These are phyloP conservation scores for Serranus cabrilla DNA, from an alignment of 2,797 vertebrate genomes.

Conservation along the genomic window DNA sequence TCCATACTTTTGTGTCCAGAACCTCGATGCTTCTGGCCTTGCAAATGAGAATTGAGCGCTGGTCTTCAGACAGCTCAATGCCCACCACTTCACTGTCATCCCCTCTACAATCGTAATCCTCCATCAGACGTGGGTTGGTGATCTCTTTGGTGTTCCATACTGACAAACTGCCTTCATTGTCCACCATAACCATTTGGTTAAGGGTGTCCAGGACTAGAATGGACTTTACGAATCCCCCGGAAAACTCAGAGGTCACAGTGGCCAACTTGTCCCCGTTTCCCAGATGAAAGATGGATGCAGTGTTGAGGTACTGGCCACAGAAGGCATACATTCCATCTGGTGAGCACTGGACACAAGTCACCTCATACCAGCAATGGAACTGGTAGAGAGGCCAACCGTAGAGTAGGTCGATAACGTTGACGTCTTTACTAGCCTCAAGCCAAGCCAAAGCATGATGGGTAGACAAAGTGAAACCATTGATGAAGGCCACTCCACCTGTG, in stretches of 20 bases:
- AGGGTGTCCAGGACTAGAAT: conserved; percentile 95
- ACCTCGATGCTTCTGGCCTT: conserved; percentile 97
- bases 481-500: conserved; percentile 91
- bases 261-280: conserved; percentile 96
- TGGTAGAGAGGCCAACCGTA: conserved; percentile 99
- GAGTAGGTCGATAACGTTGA: conserved; percentile 96
- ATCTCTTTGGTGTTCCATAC: conserved; percentile 98
- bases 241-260: conserved; percentile 97
- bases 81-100: conserved; percentile 96
- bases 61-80: conserved; percentile 97
- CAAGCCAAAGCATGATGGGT: conserved; percentile 96
- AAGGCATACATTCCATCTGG: conserved; percentile 96
- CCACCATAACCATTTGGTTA: conserved; percentile 98
- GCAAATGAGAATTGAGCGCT: conserved; percentile 97
- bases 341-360: conserved; percentile 98
- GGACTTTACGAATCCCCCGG: conserved; percentile 97
- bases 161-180: conserved; percentile 97
- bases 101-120: conserved; percentile 97
- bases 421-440: conserved; percentile 98
- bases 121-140: conserved; percentile 92
- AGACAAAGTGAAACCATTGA: conserved; percentile 97
- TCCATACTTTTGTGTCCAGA: conserved; percentile 95
- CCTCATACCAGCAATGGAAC: conserved; percentile 99
- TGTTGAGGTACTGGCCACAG: conserved; percentile 98
- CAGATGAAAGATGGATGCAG: conserved; percentile 94